Base-by-base conservation (phyloP, 2,797 vertebrate species). In the Leucoraja ocellata region DNA sequence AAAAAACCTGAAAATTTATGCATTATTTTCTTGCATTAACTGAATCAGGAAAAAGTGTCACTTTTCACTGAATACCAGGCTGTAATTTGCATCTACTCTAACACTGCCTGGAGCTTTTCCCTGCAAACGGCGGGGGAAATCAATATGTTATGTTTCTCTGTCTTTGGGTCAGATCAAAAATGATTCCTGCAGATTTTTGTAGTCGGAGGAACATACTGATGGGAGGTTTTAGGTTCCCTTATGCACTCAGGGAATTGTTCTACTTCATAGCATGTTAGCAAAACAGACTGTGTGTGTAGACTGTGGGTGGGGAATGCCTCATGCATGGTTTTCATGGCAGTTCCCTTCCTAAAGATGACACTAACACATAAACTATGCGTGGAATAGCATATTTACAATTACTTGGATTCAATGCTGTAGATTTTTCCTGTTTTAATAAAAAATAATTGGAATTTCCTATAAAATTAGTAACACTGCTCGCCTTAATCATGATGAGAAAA, bases 1-100 rank as follows among this genome's bases (percentile, higher is more conserved):
- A 92, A 92, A 90, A 92, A 91, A 54, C 39, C 39, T 54, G 68
- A 92, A 74, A 92, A 92, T 92, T 73, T 92, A 92, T 74, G 90
- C 90, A 74, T 92, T 74, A 54, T 73, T 46, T 92, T 92, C 71
- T 73, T 46, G 71, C 90, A 58, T 71, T 58, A 92, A 92, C 71
- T 76, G 39, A 92, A 76, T 92, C 39, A 92, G 58, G 90, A 36
- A 92, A 92, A 92, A 28, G 90, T 92, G 90, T 76, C 68, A 92
- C 46, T 92, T 92, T 92, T 92, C 90, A 76, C 71, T 92, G 90
- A 74, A 92, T 58, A 68, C 90, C 39, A 76, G 36, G 71, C 90
- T 74, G 39, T 76, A 76, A 92, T 92, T 92, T 92, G 90, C 90
- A 92, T 92, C 46, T 36, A 74, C 90, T 25, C 74, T 46, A 92